Base-by-base conservation (phyloP, 1,140 invertebrate species). In the Polypedilum pembai region DNA sequence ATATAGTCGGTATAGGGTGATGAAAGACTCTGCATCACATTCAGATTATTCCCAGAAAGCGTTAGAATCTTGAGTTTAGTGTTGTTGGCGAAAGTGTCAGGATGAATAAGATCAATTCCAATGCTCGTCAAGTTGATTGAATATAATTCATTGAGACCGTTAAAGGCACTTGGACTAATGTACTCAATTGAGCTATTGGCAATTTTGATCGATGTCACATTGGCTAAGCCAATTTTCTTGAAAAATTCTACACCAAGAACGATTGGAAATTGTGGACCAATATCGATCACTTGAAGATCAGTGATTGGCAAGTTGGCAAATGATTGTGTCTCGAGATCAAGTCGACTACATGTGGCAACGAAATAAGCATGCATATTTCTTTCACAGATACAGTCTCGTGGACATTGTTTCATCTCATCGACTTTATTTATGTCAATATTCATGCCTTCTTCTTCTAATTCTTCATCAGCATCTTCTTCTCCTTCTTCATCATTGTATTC, bases 1-100 rank as follows among this genome's bases (percentile, higher is more conserved):
- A 80, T 73, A 74, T 82, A 82, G 24, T 77, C 78, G 0, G 24
- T 63, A 40, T 74, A 74, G 41, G 75, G 73, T 8, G 56, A 40
- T 79, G 33, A 12, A 73, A 77, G 21, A 18, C 69, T 15, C 40
- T 80, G 80, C 79, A 82, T 80, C 4, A 78, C 76, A 18, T 77
- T 86, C n/a, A 89, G 80, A 40, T 88, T 87, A 77, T 91, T 90
- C 40, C 87, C 86, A 8, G 88, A 85, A 20, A 91, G 86, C n/a
- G 87, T 87, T 1, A 91, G 79, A 40, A 88, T 81, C 41, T 86
- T 84, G 8, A 91, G 79, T 76, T 89, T 87, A 56, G 85, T 87
- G 77, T 89, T 89, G 73, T 84, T 85, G 2, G 85, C 83, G 80
- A 91, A 91, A 0, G 87, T 87, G 75, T 90, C 86, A 0, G 88